Evolutionary conservation across 2,797 vertebrate genomes (phyloP), one percentile per base, ranked within the genome.

Genomic region (Euphonia xanthogaster): DNA sequence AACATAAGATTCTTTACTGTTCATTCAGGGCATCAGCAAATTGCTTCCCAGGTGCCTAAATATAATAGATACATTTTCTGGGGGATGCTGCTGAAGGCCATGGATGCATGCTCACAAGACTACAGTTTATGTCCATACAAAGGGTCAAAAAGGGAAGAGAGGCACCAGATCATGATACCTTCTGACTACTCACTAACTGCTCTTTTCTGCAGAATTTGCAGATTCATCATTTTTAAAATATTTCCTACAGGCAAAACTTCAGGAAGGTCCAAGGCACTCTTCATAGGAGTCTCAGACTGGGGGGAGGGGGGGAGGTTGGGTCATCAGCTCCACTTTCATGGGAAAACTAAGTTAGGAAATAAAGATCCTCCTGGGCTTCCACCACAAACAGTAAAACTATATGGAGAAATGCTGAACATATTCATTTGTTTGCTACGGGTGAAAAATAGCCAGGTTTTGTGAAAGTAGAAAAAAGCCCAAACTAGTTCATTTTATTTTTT

Each of bases 281-380:
- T 19, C 24, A 61, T 7, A 68, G 37, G 30, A 55, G 13, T 51
- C 35, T 67, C 31, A 76, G 37, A 71, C 0, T 14, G 21, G 7
- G 7, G 0, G 1, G 7, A 0, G 13, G 1, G 12, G 12, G 2
- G 4, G 10, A 10, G 40, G 6, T 10, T 47, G 74, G 4, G 25
- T 66, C 33, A 81, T 51, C 78, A 67, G 23, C 16, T 77, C n/a
- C 23, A 86, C 20, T 79, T 77, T 31, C 30, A 68, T 9, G 15
- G 44, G 28, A 91, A 75, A 81, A 55, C 5, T 70, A 81, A 55
- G 6, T 70, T 21, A 33, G 24, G 27, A 85, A 55, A 70, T 54
- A 88, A 84, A 17, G 24, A 61, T 33, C 14, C 19, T 78, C 25
- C 53, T 42, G 14, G 15, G 24, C 8, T 72, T 85, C 22, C 24